Evolutionary conservation across 2,888 invertebrate genomes (phyloP), one percentile per base, ranked within the genome.

Genomic region (Seladonia tumulorum): DNA sequence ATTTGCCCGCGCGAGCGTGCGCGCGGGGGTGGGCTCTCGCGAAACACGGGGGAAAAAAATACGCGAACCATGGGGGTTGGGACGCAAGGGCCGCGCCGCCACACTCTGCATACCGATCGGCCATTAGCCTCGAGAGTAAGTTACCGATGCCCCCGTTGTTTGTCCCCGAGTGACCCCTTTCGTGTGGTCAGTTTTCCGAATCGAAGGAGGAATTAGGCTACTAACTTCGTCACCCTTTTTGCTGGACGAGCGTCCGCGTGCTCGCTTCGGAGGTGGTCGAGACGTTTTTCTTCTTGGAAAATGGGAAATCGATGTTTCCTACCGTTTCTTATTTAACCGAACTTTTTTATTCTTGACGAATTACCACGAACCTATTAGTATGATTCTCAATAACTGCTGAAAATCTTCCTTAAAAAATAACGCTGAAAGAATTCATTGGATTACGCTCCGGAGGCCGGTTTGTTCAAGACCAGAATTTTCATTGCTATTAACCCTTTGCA

Each of bases 21-120:
- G 68, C 53, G 53, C 12, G 29, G 35, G 35, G 16, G 0, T 39
- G n/a, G 57, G 47, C 16, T 47, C 57, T 42, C 35, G 12, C 10
- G 42, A 49, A 53, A 47, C 39, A n/a, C 18, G 76, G 77, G 72
- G 57, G 66, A 70, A 83, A 80, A 87, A 87, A 86, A 63, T 60
- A 60, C 60, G 25, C 60, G n/a, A 29, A 63, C 18, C 3, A 14
- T 18, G 29, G 29, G 35, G 35, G 66, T 8, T 29, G 66, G 18
- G 7, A 76, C 82, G 85, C 75, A 81, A 84, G 87, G 82, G 60
- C 81, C 71, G 81, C 57, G 80, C 57, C 60, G 53, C 45, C 81
- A 42, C 57, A 42, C 57, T 57, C 60, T 35, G 35, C 75, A 57
- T 68, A 71, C 66, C 75, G 74, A 75, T 74, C 80, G 75, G 63